These are phyloP conservation scores for Lutjanus campechanus DNA, from an alignment of 2,797 vertebrate genomes.

Conservation along the genomic window DNA sequence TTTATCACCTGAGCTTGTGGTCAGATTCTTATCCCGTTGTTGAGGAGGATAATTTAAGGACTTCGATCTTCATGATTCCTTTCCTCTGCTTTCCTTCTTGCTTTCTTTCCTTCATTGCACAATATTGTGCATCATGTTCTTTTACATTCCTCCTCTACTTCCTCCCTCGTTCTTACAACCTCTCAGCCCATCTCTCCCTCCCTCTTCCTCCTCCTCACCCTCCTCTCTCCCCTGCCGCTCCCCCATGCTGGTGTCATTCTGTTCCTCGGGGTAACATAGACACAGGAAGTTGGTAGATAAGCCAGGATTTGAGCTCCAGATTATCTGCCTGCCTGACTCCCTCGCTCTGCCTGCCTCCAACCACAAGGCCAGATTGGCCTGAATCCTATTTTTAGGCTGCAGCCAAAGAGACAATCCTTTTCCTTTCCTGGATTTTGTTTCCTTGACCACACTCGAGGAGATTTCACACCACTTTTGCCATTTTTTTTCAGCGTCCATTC, in stretches of 20 bases:
- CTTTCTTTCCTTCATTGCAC: background rate
- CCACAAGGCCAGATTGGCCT: constrained; percentile 75
- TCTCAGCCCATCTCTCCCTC: constrained; percentile 33
- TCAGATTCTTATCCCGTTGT: background rate
- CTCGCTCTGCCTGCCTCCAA: constrained; percentile 61
- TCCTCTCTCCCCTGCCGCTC: constrained; percentile 38
- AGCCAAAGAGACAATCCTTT: constrained; percentile 61
- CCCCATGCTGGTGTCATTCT: constrained; percentile 74
- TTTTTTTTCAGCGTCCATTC: background rate
- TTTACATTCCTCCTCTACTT: constrained; percentile 34
- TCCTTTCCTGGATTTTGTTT: constrained; percentile 42
- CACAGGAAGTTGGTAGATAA: constrained; percentile 84
- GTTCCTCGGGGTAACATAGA: constrained; percentile 71
- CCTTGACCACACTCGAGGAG: constrained; percentile 41
- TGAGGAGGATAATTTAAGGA: background rate
- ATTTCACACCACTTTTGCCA: constrained; percentile 1
- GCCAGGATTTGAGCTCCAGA: constrained; percentile 85
- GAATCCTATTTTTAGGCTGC: constrained; percentile 76
- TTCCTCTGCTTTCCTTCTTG: background rate
- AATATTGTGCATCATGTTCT: background rate
- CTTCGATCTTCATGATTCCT: background rate
- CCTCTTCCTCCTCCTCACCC: constrained; percentile 3
- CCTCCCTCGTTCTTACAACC: constrained; percentile 41
- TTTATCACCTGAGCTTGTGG: background rate
- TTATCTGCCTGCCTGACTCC: constrained; percentile 81